Evolutionary conservation across 2,113 vertebrate species (phyloP).

Genomic region (Phocoena phocoena): DNA sequence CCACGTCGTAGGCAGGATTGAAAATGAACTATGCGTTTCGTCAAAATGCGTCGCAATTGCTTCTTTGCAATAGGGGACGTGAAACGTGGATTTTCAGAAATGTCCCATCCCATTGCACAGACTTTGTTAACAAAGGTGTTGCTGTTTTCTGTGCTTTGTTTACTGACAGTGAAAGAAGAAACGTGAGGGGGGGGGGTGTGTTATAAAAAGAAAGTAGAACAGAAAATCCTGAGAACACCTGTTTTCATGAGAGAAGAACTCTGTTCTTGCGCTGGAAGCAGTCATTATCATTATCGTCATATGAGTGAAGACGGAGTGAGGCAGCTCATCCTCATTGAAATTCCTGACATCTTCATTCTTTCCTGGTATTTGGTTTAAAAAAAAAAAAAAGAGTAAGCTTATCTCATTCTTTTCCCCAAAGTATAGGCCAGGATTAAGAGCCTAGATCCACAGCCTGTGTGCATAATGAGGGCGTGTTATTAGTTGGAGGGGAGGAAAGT

Average conservation of each 20-base stretch:
- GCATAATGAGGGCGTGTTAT: accelerated
- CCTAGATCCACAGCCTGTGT: accelerated
- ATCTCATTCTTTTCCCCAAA: background rate
- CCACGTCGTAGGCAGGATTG: background rate
- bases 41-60: accelerated
- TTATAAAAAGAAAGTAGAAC: background rate
- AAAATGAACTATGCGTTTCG: accelerated
- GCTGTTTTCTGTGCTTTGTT: background rate
- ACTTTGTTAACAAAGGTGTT: background rate
- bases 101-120: background rate
- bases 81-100: background rate
- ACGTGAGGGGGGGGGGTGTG: background rate
- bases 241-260: background rate
- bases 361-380: too few species aligned
- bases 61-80: accelerated
- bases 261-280: background rate
- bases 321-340: background rate
- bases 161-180: background rate
- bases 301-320: background rate
- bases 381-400: background rate
- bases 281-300: too few species aligned
- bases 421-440: background rate
- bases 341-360: background rate
- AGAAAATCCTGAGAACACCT: background rate
- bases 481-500: accelerated